Conservation (phyloP, 2,113 vertebrate species). For the Eudyptes chrysolophus region DNA sequence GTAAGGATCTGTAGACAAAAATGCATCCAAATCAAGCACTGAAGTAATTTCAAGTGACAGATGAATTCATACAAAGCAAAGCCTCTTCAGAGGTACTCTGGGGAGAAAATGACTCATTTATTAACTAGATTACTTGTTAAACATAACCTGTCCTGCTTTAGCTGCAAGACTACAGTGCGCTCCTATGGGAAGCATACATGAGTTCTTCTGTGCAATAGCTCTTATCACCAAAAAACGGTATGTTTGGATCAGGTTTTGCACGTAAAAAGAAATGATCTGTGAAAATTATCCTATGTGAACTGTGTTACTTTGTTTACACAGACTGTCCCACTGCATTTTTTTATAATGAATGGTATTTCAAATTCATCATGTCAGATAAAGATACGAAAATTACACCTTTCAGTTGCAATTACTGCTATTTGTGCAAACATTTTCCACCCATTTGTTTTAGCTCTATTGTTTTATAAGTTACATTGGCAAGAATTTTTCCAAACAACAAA, state of each 20-base stretch:
- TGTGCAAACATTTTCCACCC: background rate
- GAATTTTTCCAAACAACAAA: constrained; percentile 4
- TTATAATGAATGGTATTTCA: background rate
- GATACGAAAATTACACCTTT: background rate
- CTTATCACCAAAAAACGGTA: background rate
- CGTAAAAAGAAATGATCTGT: background rate
- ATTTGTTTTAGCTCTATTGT: background rate
- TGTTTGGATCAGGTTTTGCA: background rate
- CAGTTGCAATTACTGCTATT: constrained; percentile 5
- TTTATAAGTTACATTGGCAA: background rate
- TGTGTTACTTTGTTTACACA: background rate
- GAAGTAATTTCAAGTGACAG: background rate
- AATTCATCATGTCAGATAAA: background rate
- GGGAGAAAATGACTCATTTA: background rate
- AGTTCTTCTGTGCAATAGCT: background rate
- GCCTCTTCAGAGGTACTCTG: background rate
- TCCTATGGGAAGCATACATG: background rate
- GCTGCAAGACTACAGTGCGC: background rate
- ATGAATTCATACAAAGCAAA: background rate
- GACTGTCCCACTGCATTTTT: background rate
- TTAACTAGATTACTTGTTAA: background rate
- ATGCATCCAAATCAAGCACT: background rate
- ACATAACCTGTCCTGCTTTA: background rate
- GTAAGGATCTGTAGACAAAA: background rate
- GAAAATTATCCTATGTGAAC: background rate